phyloP scores from a whole-genome alignment of 1,140 invertebrate genomes.

The Delia radicum region DNA sequence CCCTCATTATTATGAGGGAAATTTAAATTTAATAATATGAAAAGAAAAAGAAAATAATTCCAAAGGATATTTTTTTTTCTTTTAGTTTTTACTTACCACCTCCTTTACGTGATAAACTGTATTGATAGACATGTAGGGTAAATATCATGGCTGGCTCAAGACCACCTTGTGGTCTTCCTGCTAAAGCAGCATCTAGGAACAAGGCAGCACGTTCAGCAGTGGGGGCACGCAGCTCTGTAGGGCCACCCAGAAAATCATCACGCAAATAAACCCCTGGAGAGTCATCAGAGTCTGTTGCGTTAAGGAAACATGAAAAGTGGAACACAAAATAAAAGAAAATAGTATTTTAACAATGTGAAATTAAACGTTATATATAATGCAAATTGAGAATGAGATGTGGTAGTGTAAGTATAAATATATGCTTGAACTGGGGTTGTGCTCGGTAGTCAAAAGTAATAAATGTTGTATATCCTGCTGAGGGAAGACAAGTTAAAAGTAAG shows the following conservation, averaged over 20 bases:
- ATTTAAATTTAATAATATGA: no score
- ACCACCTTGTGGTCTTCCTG: constrained; percentile 72
- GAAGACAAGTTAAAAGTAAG: background rate
- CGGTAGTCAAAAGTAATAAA: background rate
- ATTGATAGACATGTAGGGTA: constrained; percentile 94
- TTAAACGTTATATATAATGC: background rate
- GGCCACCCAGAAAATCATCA: constrained; percentile 85
- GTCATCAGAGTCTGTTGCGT: constrained; percentile 73
- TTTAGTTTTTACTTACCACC: constrained; percentile 65
- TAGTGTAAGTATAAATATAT: background rate
- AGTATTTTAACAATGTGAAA: constrained; percentile 6
- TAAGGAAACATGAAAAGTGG: background rate
- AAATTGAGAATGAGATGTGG: background rate
- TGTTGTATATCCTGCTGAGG: background rate
- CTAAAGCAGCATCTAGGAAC: constrained; percentile 87
- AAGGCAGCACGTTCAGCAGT: constrained; percentile 90
- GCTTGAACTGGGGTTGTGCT: background rate
- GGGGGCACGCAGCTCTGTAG: constrained; percentile 87
- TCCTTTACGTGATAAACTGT: constrained; percentile 85
- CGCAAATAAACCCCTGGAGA: constrained; percentile 85
- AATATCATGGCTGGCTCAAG: constrained; percentile 87
- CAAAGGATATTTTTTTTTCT: background rate
- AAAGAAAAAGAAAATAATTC: no score
- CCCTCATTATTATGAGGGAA: background rate
- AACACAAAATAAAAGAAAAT: background rate